Evolutionary conservation across 1,140 invertebrate genomes (phyloP), one percentile per base, ranked within the genome.

Genomic region (Pissodes strobi): DNA sequence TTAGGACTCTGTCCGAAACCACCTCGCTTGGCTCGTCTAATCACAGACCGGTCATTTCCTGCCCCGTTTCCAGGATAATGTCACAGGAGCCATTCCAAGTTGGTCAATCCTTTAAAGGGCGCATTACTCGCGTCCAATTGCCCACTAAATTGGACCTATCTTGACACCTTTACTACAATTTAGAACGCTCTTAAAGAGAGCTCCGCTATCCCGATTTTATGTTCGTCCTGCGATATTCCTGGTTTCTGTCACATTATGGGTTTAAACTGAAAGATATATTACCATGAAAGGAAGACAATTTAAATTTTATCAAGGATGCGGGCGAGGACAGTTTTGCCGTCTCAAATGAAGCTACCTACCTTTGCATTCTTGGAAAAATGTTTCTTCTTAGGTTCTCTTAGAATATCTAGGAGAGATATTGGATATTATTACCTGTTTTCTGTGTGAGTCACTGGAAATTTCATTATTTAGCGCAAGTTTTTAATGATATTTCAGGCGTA

Each of bases 131-230:
- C 71, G 72, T 76, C 70, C 73, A 75, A 77, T 76, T 73, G 76
- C 71, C 72, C 74, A 73, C 69, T 77, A 77, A 77, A 77, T 77
- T 76, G 74, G 68, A 71, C 61, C 76, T 77, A 77, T 77, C 76
- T 77, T 76, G 76, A 75, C 76, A 77, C 76, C 74, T 77, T 73
- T 73, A 72, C 70, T 70, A 70, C 68, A 63, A 66, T 71, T 64
- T 68, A 69, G 63, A 55, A 59, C 60, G 60, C 55, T 69, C 65
- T 67, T 69, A 64, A 52, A 67, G 61, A 64, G 64, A 62, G 45
- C 49, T 19, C 38, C 18, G 51, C 51, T 10, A 46, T 45, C 49
- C 39, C 62, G 43, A 52, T 56, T 64, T 64, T 57, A 64, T 64
- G 62, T 57, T 12, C 53, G 62, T 46, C 18, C 57, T 48, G 57